phyloP scores from a whole-genome alignment of 2,888 invertebrate genomes.

The Baronia brevicornis region DNA sequence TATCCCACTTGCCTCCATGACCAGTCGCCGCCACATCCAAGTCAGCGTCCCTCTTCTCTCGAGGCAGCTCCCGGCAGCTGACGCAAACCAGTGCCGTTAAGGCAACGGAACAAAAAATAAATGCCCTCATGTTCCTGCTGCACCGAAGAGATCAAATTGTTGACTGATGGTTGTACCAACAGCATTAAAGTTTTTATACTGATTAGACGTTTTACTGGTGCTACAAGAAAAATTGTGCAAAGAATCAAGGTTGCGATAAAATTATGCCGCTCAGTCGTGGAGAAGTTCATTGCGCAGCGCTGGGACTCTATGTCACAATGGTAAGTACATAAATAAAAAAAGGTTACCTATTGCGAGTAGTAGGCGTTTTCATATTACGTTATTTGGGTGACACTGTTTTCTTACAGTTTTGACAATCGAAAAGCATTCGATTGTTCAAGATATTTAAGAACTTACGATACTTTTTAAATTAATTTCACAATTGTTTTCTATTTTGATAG shows the following conservation, averaged over 20 bases:
- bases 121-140: slow-evolving; percentile 54
- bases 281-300: slow-evolving; percentile 49
- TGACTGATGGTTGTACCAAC: slow-evolving; percentile 50
- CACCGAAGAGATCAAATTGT: slow-evolving; percentile 39
- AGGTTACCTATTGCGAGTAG: slow-evolving; percentile 10
- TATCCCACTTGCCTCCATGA: slow-evolving; percentile 65
- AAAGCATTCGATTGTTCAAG: too few species aligned
- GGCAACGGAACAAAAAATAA: slow-evolving; percentile 56
- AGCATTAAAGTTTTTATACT: slow-evolving; percentile 60
- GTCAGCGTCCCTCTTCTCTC: slow-evolving; percentile 68
- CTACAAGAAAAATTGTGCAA: slow-evolving; percentile 67
- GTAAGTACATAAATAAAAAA: slow-evolving; percentile 10
- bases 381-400: too few species aligned
- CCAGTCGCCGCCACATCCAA: slow-evolving; percentile 69
- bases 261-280: slow-evolving; percentile 34
- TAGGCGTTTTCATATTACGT: too few species aligned
- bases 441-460: too few species aligned
- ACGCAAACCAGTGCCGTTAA: slow-evolving; percentile 70
- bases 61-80: slow-evolving; percentile 68
- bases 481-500: too few species aligned
- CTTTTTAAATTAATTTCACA: too few species aligned
- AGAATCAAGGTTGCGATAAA: slow-evolving; percentile 64
- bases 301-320: slow-evolving; percentile 47
- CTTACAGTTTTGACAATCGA: too few species aligned
- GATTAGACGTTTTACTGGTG: slow-evolving; percentile 43